Evolutionary conservation across 2,113 vertebrate species (phyloP), one percentile per base, ranked within the genome.

Genomic region (Lagopus muta): DNA sequence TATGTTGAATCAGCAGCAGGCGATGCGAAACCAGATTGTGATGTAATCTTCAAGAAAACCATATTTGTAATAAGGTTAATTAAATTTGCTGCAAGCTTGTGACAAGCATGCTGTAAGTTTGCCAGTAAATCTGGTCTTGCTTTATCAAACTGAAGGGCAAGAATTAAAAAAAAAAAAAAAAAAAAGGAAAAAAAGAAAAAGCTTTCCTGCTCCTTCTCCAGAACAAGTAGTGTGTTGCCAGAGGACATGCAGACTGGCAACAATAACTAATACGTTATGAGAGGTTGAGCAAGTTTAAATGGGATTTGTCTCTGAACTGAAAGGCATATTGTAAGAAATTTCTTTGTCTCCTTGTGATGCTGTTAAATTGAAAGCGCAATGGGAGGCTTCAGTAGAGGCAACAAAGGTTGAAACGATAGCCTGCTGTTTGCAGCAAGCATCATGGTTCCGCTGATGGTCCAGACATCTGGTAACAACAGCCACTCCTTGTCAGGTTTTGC

Each of bases 11-110:
- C 55, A 93, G 97, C 95, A 97, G 93, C 94, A 92, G 89, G 92
- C 81, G 86, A 95, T 88, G 89, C 81, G 90, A 96, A 95, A 96
- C 93, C 94, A 97, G 96, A 97, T 94, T 96, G 95, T 98, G 97
- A 97, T 97, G 94, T 95, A 96, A 97, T 97, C 95, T 97, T 97
- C 93, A 96, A 96, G 97, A 97, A 97, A 97, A 97, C 92, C 96
- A 87, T 97, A 94, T 97, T 97, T 97, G 93, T 98, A 98, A 97
- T 97, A 97, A 97, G 97, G 96, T 98, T 98, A 97, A 98, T 97
- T 98, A 97, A 97, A 97, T 98, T 97, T 97, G 93, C 96, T 95
- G 64, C 93, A 86, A 89, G 96, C 96, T 96, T 97, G 94, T 97
- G 97, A 96, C 95, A 96, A 97, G 96, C 94, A 52, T 85, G 90